Base-by-base conservation (phyloP, 92 coral and sea anemone species). In the Meandrina meandrites region DNA sequence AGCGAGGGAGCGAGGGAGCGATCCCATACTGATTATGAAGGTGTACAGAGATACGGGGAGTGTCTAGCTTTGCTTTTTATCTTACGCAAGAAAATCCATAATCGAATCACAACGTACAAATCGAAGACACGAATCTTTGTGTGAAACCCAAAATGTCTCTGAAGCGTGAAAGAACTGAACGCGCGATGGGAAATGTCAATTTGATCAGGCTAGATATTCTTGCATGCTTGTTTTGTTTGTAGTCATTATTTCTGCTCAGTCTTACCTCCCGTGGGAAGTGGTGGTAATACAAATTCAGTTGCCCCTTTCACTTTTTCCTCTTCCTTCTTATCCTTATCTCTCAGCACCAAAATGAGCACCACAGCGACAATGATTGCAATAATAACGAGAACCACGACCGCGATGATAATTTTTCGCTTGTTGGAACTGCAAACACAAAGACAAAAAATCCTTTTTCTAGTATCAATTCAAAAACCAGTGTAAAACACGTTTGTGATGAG, bases 221-320 rank as follows among this genome's bases (percentile, higher is more conserved):
- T 40, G 45, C 45, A 40, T 40, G 45, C 6, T 40, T 2, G 2
- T 40, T 40, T 40, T 40, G 45, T 40, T 40, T 40, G 45, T 40
- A 2, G 45, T 40, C 9, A 0, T 48, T 48, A 7, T 12, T 48
- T 9, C 53, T 48, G 6, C 12, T 48, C 53, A 19, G 21, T 10
- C 79, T 21, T 53, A 83, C 87, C 80, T 73, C 40, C 87, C 0
- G 81, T 56, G 51, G 87, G 81, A 2, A 84, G 70, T 18, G 87
- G 87, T 16, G 87, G 86, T 5, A 72, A n/a, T 24, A 34, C 4
- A 35, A 6, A 34, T 31, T 53, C 67, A 47, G 86, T 50, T 11
- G 75, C 13, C 30, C 75, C 84, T 27, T 24, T 16, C 11, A 24
- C 28, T 28, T 28, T 28, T 21, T 22, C 72, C 16, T 74, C 27